Evolutionary conservation across 2,888 invertebrate species (phyloP).

Genomic region (Slavum lentiscoides): DNA sequence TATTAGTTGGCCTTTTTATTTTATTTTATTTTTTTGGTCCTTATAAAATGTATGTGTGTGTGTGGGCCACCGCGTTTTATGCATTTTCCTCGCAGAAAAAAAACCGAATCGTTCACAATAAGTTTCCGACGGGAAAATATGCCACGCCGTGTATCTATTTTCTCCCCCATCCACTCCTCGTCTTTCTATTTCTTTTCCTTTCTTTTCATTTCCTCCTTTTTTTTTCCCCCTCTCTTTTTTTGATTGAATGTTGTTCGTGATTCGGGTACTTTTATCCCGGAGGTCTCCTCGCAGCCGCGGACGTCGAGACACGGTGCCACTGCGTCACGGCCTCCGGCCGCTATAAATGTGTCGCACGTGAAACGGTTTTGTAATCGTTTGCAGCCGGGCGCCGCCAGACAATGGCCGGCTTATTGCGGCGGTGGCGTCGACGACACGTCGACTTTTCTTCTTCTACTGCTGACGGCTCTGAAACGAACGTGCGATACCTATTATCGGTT

Average conservation of each 20-base stretch:
- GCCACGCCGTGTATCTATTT: neutral
- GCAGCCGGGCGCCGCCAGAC: neutral
- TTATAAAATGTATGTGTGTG: too few species aligned
- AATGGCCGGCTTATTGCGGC: neutral
- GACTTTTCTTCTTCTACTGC: too few species aligned
- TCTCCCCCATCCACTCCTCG: too few species aligned
- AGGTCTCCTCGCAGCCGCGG: neutral
- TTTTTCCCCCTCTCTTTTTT: neutral
- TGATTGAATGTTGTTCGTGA: conserved; percentile 47
- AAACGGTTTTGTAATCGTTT: conserved; percentile 41
- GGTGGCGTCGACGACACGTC: too few species aligned
- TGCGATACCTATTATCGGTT: too few species aligned
- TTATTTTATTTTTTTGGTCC: too few species aligned
- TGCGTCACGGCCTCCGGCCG: too few species aligned
- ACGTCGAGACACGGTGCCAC: neutral
- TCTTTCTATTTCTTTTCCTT: neutral
- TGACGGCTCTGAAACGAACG: too few species aligned
- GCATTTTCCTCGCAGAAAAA: neutral
- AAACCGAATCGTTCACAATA: conserved; percentile 38
- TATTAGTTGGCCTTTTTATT: conserved; percentile 23
- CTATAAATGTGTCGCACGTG: conserved; percentile 42
- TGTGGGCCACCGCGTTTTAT: too few species aligned
- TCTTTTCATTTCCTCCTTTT: conserved; percentile 11
- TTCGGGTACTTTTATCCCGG: conserved; percentile 11
- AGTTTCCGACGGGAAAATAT: conserved; percentile 19